phyloP scores from a whole-genome alignment of 2,888 invertebrate genomes.

The Autographa gamma region DNA sequence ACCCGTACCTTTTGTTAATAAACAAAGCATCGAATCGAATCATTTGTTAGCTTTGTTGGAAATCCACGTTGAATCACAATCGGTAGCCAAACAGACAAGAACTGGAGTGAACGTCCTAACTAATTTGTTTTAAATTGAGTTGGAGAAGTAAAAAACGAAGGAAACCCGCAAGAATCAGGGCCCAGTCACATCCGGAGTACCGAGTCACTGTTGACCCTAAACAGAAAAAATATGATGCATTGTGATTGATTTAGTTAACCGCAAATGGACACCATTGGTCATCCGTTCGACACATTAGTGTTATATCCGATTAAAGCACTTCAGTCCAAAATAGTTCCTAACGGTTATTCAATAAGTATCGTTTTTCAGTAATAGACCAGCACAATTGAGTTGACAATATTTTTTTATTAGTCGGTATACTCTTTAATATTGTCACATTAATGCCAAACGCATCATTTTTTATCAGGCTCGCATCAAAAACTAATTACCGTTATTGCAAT shows the following conservation, averaged over 20 bases:
- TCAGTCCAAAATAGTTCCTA: constrained; percentile 37
- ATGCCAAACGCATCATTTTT: constrained; percentile 67
- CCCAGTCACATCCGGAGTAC: constrained; percentile 78
- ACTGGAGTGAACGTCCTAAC: constrained; percentile 72
- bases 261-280: constrained; percentile 70
- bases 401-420: constrained; percentile 61
- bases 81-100: constrained; percentile 60
- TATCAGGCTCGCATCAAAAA: constrained; percentile 66
- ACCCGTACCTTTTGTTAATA: constrained; percentile 67
- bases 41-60: constrained; percentile 62
- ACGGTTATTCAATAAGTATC: background rate
- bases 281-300: constrained; percentile 60
- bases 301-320: constrained; percentile 22
- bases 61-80: constrained; percentile 58
- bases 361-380: constrained; percentile 3
- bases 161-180: constrained; percentile 59
- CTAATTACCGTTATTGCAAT: constrained; percentile 82
- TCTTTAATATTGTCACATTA: constrained; percentile 72
- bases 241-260: constrained; percentile 76
- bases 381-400: constrained; percentile 55
- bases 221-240: constrained; percentile 59
- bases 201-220: constrained; percentile 59
- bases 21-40: constrained; percentile 63
- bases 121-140: constrained; percentile 82
- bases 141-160: constrained; percentile 70